Percentiles rank a stretch among this genome's conserved stretches.
Evolutionary conservation across 2,113 vertebrate genomes (phyloP).

Genomic region (Edolisoma coerulescens): DNA sequence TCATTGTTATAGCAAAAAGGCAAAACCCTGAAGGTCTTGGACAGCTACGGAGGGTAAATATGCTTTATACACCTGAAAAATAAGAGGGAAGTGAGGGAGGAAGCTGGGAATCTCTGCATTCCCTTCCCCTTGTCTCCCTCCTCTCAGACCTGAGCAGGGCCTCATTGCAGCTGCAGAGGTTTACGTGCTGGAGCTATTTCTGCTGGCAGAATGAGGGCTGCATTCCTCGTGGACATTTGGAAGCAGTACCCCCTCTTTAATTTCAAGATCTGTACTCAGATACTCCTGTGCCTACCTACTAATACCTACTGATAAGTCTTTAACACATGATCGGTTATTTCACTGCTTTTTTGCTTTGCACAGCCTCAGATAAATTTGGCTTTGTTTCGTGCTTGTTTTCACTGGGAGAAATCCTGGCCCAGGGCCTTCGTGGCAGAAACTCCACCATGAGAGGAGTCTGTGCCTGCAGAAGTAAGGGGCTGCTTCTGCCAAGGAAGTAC

Average conservation of each 20-base stretch:
- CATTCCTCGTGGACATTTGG: not conserved
- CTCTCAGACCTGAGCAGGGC: not conserved
- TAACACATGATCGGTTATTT: not conserved
- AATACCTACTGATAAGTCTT: not conserved
- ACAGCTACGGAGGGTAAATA: not conserved
- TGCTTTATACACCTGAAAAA: not conserved
- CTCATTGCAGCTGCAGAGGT: not conserved
- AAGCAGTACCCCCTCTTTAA: not conserved
- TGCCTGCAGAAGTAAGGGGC: not conserved
- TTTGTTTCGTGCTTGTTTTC: not conserved
- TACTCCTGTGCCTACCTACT: fast-evolving
- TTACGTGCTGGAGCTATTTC: not conserved
- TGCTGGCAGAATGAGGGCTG: fast-evolving
- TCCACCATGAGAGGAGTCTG: not conserved
- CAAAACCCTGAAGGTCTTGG: not conserved
- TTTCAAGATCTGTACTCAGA: not conserved
- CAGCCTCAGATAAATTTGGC: not conserved
- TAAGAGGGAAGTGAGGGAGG: not conserved
- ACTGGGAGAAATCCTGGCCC: not conserved
- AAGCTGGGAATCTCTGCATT: not conserved
- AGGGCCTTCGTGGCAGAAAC: not conserved
- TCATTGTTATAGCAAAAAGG: not conserved
- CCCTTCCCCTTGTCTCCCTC: not conserved
- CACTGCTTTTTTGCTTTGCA: not conserved
- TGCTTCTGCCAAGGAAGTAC: not conserved